Base-by-base conservation (phyloP, 2,888 invertebrate genomes). In the Stenodema calcarata region DNA sequence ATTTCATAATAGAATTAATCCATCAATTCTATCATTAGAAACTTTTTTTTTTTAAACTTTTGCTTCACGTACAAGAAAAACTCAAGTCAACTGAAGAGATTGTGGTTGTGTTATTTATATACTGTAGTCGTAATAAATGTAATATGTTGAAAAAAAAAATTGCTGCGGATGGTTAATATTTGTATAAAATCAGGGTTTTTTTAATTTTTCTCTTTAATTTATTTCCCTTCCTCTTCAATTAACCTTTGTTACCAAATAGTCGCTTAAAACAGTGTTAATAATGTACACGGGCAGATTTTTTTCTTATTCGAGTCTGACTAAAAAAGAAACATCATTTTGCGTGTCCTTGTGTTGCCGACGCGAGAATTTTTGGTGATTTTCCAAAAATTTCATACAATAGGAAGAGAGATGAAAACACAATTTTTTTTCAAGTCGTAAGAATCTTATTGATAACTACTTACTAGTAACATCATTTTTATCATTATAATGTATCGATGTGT, bases 41-140 rank as follows among this genome's bases (percentile, higher is more conserved):
- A 73, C 14, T 73, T 80, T 50, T 27, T 27, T 30, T 81, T 54
- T 54, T n/a, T n/a, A n/a, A 35, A 4, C 35, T 2, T 69, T 82
- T 42, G 82, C 82, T 82, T 69, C 44, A 69, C 82, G 82, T 82
- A 82, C 82, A 82, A 82, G 82, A 82, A 82, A 81, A 82, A 82
- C 70, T 82, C 69, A 82, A 80, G 82, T 69, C 82, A 82, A 82
- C 69, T 82, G 82, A 82, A 82, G 80, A 62, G 82, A 82, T 82
- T 82, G 82, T 82, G 82, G 82, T 82, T 82, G 82, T 82, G 82
- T 82, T 82, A 82, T 82, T 82, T 82, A 82, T 82, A 80, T 80
- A 23, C 42, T 69, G 82, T 82, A 82, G 82, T 82, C 54, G 35
- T 82, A 82, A 42, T 82, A 69, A 82, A 82, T 69, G 70, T 82